Evolutionary conservation across 1,140 invertebrate species (phyloP), one percentile per base, ranked within the genome.

Genomic region (Neelides sp.): DNA sequence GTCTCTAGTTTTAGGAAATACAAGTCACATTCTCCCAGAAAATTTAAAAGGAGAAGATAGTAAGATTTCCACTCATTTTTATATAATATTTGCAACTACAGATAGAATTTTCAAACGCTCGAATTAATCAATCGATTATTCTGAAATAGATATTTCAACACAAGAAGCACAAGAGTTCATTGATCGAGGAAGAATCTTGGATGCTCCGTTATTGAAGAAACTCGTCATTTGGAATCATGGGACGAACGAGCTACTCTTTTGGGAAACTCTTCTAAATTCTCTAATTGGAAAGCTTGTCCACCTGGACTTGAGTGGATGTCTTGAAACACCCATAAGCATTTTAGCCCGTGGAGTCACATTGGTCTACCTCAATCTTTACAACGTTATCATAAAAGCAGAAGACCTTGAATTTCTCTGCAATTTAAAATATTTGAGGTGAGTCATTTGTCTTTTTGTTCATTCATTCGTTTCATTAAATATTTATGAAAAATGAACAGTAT

Each of bases 1-100:
- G 10, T 65, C 65, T 2, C 58, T 74, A 10, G 58, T 62, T 20
- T 60, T 73, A 24, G 69, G 68, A 19, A 59, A 57, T 22, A 52
- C 58, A 7, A 40, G 26, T 28, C 54, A 60, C 30, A 58, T 65
- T 40, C 56, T 63, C 13, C 59, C 62, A n/a, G 44, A 54, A 37
- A 48, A 5, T 10, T 26, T 46, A 2, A 7, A 24, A 17, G 37
- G 7, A 48, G 20, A 35, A 4, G 1, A 23, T 44, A 12, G 50
- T 32, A n/a, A 22, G 53, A 8, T 5, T 34, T 43, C 17, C 15
- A 23, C 23, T 50, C 15, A 46, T 22, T 17, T n/a, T 20, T 23
- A 20, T 34, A 13, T 26, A 32, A n/a, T 32, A 52, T 32, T 20
- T 32, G 23, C 35, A 44, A 0, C 36, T 32, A 35, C 43, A 44